phyloP scores from a whole-genome alignment of 2,797 vertebrate species.

The Cirrhinus mrigala region DNA sequence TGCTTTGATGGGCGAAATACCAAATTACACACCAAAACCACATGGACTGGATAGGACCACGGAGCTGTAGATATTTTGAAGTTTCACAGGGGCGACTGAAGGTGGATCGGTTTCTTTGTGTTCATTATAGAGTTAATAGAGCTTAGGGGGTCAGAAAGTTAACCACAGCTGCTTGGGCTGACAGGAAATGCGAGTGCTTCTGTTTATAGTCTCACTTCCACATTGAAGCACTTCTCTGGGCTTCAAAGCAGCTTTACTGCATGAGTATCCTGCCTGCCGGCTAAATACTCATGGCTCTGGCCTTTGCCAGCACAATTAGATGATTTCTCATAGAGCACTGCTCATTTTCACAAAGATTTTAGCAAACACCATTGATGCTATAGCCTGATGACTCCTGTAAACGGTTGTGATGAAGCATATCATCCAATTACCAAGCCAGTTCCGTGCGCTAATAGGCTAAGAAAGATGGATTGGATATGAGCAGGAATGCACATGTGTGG shows the following conservation, averaged over 20 bases:
- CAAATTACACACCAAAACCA: slow-evolving; percentile 23
- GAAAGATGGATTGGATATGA: neutral
- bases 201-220: slow-evolving; percentile 66
- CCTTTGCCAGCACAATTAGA: slow-evolving; percentile 44
- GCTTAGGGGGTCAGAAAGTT: slow-evolving; percentile 52
- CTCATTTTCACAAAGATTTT: slow-evolving; percentile 10
- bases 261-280: slow-evolving; percentile 55
- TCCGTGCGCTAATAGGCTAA: neutral
- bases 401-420: neutral
- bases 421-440: neutral
- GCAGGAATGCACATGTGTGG: neutral
- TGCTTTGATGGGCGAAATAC: slow-evolving; percentile 19
- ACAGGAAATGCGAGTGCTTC: slow-evolving; percentile 68
- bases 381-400: slow-evolving; percentile 3
- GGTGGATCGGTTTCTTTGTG: slow-evolving; percentile 23
- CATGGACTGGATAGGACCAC: slow-evolving; percentile 13
- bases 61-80: slow-evolving; percentile 13
- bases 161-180: slow-evolving; percentile 54
- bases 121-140: slow-evolving; percentile 49
- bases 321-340: slow-evolving; percentile 6
- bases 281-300: slow-evolving; percentile 60
- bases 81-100: neutral
- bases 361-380: slow-evolving; percentile 5
- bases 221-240: slow-evolving; percentile 56
- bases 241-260: slow-evolving; percentile 74